Conservation (phyloP, 1,140 invertebrate species). For the Drosophila tani region DNA sequence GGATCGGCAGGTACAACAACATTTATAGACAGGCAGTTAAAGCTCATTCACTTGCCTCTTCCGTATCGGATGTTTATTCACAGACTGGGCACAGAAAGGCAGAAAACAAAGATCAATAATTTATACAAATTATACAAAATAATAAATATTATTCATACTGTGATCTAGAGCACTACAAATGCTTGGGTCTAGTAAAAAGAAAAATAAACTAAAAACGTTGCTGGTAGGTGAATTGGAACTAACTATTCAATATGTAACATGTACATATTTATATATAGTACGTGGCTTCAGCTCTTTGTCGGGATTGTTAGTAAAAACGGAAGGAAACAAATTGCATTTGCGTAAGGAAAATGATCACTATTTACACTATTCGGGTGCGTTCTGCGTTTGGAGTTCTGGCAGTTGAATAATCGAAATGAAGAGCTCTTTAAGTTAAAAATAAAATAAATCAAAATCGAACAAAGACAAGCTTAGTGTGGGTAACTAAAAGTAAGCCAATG, state of each 20-base stretch:
- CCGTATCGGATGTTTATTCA: constrained; percentile 24
- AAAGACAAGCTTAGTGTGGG: constrained; percentile 51
- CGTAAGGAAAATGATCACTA: constrained; percentile 75
- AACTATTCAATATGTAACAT: constrained; percentile 44
- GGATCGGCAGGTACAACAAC: constrained; percentile 34
- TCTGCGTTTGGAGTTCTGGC: constrained; percentile 51
- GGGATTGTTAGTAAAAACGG: constrained; percentile 61
- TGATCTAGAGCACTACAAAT: constrained; percentile 67
- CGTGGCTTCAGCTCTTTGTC: constrained; percentile 45
- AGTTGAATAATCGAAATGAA: constrained; percentile 32
- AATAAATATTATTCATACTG: constrained; percentile 21
- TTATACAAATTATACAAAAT: constrained; percentile 15
- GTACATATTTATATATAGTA: constrained; percentile 39
- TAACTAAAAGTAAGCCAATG: constrained; percentile 8
- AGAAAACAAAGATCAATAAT: constrained; percentile 16
- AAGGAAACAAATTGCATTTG: constrained; percentile 84
- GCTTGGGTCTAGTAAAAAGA: constrained; percentile 34
- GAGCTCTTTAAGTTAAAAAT: constrained; percentile 19
- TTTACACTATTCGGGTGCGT: constrained; percentile 59
- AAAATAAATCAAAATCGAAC: constrained; percentile 22
- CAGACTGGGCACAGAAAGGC: constrained; percentile 60
- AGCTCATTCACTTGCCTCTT: constrained; percentile 6
- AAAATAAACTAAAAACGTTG: constrained; percentile 18
- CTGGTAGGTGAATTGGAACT: constrained; percentile 52
- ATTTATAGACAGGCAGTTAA: constrained; percentile 23